These are phyloP conservation scores for Cyprinus carpio DNA, from an alignment of 2,113 vertebrate species.

Conservation along the genomic window DNA sequence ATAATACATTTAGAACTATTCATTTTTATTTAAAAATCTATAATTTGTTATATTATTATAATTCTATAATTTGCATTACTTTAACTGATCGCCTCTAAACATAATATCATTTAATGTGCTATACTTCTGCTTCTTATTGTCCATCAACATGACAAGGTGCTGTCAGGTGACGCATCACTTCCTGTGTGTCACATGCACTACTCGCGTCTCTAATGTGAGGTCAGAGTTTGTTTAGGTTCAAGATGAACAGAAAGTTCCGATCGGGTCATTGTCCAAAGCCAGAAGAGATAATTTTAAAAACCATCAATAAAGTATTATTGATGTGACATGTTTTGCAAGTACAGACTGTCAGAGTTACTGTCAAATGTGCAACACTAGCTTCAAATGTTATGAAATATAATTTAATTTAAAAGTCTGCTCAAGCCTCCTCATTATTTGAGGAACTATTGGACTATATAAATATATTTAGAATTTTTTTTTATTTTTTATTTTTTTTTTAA, in stretches of 20 bases:
- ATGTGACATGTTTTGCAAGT: background rate
- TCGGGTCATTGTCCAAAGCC: background rate
- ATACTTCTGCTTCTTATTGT: conserved; percentile 17
- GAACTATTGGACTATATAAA: background rate
- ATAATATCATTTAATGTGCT: background rate
- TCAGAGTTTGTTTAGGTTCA: background rate
- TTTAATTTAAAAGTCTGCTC: background rate
- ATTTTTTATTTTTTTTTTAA: background rate
- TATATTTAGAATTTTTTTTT: background rate
- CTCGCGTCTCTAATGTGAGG: background rate
- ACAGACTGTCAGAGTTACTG: background rate
- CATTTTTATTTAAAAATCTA: no score
- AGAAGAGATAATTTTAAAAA: conserved; percentile 20
- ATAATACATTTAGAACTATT: no score
- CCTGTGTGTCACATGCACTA: background rate
- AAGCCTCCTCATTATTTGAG: background rate
- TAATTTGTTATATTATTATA: no score
- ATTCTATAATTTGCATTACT: background rate
- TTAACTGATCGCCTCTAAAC: background rate
- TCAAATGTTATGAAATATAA: background rate
- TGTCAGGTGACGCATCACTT: background rate
- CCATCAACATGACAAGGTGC: background rate
- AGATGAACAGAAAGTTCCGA: background rate
- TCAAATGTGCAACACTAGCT: background rate
- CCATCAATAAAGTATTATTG: conserved; percentile 9